A percentile compares a stretch with the other conserved stretches of the same genome.
These are phyloP conservation scores for Astur gentilis DNA, from an alignment of 2,113 vertebrate genomes.

Conservation along the genomic window DNA sequence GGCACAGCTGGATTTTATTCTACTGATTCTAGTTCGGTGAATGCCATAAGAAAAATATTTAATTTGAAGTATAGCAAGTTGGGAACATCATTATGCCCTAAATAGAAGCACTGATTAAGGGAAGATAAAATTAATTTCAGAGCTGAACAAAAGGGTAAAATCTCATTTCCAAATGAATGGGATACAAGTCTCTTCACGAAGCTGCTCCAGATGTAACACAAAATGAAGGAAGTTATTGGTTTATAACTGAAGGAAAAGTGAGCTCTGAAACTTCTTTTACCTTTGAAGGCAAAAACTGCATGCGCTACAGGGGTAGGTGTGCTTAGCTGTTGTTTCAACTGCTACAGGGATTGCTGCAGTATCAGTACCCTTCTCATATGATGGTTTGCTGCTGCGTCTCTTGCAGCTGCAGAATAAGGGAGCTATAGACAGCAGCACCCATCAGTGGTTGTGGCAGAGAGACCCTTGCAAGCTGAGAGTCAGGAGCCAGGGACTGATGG, in stretches of 20 bases:
- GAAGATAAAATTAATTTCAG: constrained; percentile 20
- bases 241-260: neutral
- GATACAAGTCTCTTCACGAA: neutral
- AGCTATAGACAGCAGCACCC: neutral
- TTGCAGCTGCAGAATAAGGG: neutral
- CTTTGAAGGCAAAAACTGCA: neutral
- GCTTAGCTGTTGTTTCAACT: neutral
- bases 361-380: neutral
- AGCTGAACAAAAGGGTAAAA: neutral
- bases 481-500: neutral
- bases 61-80: neutral
- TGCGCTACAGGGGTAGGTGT: neutral
- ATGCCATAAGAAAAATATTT: neutral
- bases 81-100: neutral
- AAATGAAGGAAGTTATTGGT: neutral
- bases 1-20: neutral
- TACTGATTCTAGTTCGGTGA: neutral
- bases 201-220: neutral
- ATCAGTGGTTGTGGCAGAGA: neutral
- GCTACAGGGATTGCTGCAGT: neutral
- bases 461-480: neutral
- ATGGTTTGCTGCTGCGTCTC: neutral
- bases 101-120: neutral
- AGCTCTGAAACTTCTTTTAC: neutral
- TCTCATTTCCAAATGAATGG: neutral